Percentiles rank a stretch among this genome's conserved stretches.
phyloP scores from a whole-genome alignment of 2,797 vertebrate species.

The Tarsius wallacei region DNA sequence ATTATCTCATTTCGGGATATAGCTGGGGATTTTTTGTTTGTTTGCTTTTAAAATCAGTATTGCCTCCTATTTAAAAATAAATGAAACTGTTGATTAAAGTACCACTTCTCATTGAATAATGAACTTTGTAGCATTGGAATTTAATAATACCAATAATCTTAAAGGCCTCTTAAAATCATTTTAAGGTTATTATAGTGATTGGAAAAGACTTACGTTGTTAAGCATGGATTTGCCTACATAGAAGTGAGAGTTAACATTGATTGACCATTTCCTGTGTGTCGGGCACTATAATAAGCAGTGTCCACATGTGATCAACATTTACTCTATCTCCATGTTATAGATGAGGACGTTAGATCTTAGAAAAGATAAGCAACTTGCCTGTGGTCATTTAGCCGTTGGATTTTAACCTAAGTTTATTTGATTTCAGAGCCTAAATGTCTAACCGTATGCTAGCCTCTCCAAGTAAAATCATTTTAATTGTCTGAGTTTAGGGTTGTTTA shows the following conservation, averaged over 20 bases:
- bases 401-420: too few relatives aligned
- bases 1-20: neutral
- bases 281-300: neutral
- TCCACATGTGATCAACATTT: neutral
- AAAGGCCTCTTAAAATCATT: conserved; percentile 20
- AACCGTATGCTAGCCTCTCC: neutral
- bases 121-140: neutral
- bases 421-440: neutral
- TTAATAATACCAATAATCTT: neutral
- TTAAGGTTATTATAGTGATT: conserved; percentile 10
- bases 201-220: neutral
- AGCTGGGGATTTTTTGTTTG: neutral
- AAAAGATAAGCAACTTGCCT: neutral
- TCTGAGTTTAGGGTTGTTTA: neutral
- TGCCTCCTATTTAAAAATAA: conserved; percentile 50
- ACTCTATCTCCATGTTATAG: neutral
- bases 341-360: conserved; percentile 12
- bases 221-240: neutral
- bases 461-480: neutral
- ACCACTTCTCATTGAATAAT: neutral
- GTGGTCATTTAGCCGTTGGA: neutral
- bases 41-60: conserved; percentile 35
- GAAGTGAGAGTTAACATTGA: neutral
- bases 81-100: neutral
- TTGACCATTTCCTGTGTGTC: neutral